phyloP scores from a whole-genome alignment of 2,888 invertebrate genomes.

The Junonia oenone region DNA sequence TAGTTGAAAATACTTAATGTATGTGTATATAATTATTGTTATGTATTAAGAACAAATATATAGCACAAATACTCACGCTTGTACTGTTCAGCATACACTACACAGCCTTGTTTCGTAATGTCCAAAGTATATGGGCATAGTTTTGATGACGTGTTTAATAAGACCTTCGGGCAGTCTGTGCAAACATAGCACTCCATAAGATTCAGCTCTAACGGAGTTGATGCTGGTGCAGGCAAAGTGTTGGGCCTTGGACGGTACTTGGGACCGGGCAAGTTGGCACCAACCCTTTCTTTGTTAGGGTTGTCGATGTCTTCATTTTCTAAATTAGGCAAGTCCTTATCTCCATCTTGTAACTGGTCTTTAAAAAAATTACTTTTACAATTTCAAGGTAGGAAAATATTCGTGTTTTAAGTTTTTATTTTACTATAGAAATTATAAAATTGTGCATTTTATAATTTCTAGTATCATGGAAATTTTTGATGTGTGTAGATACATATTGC shows the following conservation, averaged over 20 bases:
- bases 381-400: too few species aligned
- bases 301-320: not conserved
- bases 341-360: slow-evolving; percentile 1
- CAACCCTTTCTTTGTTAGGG: not conserved
- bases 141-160: slow-evolving; percentile 40
- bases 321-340: not conserved
- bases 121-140: slow-evolving; percentile 44
- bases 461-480: too few species aligned
- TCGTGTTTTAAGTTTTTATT: too few species aligned
- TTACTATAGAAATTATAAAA: too few species aligned
- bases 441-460: too few species aligned
- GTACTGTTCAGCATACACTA: slow-evolving; percentile 52
- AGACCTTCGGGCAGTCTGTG: slow-evolving; percentile 44
- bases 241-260: not conserved
- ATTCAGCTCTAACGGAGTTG: slow-evolving; percentile 8
- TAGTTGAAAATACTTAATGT: too few species aligned
- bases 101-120: slow-evolving; percentile 42
- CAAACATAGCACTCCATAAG: slow-evolving; percentile 49
- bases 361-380: not conserved
- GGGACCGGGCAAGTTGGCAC: not conserved
- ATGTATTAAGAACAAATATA: too few species aligned
- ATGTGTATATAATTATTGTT: too few species aligned
- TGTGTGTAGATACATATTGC: too few species aligned
- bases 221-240: slow-evolving; percentile 3
- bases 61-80: slow-evolving; percentile 48